Conservation (phyloP, 2,888 invertebrate genomes). For the Dioctria linearis region DNA sequence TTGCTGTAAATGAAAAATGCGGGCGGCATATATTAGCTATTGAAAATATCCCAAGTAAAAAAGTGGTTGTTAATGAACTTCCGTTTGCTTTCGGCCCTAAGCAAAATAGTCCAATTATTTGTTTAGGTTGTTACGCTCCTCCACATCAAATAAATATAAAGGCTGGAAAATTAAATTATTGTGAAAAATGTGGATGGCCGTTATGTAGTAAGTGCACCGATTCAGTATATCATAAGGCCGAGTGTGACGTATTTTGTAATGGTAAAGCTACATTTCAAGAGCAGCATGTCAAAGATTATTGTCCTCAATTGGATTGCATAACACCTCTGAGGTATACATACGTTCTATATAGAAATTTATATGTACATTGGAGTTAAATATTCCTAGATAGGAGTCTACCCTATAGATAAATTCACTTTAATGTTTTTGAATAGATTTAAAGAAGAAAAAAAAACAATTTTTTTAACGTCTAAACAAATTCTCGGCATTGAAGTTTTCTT, state of each 20-base stretch:
- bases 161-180: slow-evolving; percentile 71
- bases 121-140: slow-evolving; percentile 82
- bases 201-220: slow-evolving; percentile 73
- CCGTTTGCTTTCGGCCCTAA: slow-evolving; percentile 87
- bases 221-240: slow-evolving; percentile 74
- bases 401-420: no score
- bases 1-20: slow-evolving; percentile 74
- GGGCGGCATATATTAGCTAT: slow-evolving; percentile 82
- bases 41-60: slow-evolving; percentile 79
- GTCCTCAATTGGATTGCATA: slow-evolving; percentile 85
- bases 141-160: slow-evolving; percentile 69
- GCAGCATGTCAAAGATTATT: slow-evolving; percentile 74
- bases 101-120: slow-evolving; percentile 80
- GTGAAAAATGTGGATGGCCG: slow-evolving; percentile 82
- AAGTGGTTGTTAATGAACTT: slow-evolving; percentile 79
- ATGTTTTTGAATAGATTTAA: no score
- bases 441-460: no score
- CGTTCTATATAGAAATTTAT: slow-evolving; percentile 59
- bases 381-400: no score
- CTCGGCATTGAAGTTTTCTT: no score
- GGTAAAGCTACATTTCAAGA: slow-evolving; percentile 76
- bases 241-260: slow-evolving; percentile 78
- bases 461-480: no score
- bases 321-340: slow-evolving; percentile 79
- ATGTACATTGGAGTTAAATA: no score